These are phyloP conservation scores for Hyposoter didymator DNA, from an alignment of 2,888 invertebrate species.

Conservation along the genomic window DNA sequence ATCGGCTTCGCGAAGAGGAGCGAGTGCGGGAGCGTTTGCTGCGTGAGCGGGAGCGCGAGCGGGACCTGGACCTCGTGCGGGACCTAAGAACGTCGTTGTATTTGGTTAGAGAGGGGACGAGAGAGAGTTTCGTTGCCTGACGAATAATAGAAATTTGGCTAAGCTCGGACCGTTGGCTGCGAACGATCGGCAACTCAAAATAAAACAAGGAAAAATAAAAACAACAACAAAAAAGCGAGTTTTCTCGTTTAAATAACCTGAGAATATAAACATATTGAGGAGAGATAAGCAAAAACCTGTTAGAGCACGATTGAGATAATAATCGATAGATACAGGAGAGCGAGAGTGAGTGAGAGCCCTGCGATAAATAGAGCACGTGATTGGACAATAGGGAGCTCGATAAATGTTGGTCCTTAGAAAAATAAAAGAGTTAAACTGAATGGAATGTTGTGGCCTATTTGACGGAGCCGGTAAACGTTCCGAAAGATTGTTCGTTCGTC, in stretches of 20 bases:
- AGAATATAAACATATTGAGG: slow-evolving; percentile 39
- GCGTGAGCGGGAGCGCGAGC: slow-evolving; percentile 84
- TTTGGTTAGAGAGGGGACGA: slow-evolving; percentile 39
- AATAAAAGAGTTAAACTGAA: neutral
- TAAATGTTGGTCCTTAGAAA: slow-evolving; percentile 20
- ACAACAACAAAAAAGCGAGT: slow-evolving; percentile 38
- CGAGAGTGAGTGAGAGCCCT: slow-evolving; percentile 33
- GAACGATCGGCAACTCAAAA: slow-evolving; percentile 27
- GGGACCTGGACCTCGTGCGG: slow-evolving; percentile 80
- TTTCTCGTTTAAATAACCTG: slow-evolving; percentile 53
- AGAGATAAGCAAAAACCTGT: slow-evolving; percentile 28
- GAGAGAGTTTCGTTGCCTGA: slow-evolving; percentile 63
- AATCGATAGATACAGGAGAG: slow-evolving; percentile 10
- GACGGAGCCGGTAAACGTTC: neutral
- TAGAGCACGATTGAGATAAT: slow-evolving; percentile 19
- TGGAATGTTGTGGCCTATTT: slow-evolving; percentile 17
- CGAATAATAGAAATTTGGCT: slow-evolving; percentile 32
- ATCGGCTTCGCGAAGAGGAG: slow-evolving; percentile 89
- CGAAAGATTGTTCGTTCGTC: neutral
- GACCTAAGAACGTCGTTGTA: slow-evolving; percentile 75
- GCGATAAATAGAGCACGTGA: slow-evolving; percentile 12
- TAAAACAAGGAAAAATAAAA: neutral
- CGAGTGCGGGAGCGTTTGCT: slow-evolving; percentile 85
- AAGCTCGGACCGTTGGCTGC: slow-evolving; percentile 19
- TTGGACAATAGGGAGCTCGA: neutral